Evolutionary conservation across 2,113 vertebrate species (phyloP), one percentile per base, ranked within the genome.

Genomic region (Dicaeum eximium): DNA sequence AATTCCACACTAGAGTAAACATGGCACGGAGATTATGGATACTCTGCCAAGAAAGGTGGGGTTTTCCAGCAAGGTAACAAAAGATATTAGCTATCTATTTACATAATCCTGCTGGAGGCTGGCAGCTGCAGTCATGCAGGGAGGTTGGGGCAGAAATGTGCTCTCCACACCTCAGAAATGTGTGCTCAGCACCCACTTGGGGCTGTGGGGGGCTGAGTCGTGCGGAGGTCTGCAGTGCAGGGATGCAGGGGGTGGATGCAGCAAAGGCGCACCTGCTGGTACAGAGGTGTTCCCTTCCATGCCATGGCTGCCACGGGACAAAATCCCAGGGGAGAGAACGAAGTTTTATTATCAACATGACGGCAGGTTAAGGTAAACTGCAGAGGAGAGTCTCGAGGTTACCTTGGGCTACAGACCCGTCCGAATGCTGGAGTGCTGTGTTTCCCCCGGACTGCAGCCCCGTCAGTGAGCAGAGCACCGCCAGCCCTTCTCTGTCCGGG

Each of bases 1-100:
- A 97, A 92, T 95, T 96, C 95, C 80, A 90, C 85, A 86, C 13
- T 81, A 72, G 92, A 95, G 88, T 95, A 96, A 96, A 96, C 95
- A 93, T 74, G 80, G 92, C 81, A 54, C 0, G 0, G 71, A 85
- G 81, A 87, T 90, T 82, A 58, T 51, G 71, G 56, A 85, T 92
- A 44, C 37, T 15, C 67, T 92, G 95, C 92, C 94, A 93, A 84
- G 80, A 86, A 95, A 96, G 93, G 88, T 95, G 81, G 92, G 67
- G 74, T 86, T 95, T 95, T 94, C 91, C 90, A 90, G 85, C 82
- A 86, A 95, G 92, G 92, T 95, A 94, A 90, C 93, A 71, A 78
- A 90, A 70, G 72, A 60, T 71, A 61, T 4, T 73, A 18, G 67
- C 81, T 74, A 27, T 7, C 60, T 80, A 17, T 67, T 60, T 60